These are phyloP conservation scores for Blastobasis adustella DNA, from an alignment of 2,888 invertebrate genomes.

Conservation along the genomic window DNA sequence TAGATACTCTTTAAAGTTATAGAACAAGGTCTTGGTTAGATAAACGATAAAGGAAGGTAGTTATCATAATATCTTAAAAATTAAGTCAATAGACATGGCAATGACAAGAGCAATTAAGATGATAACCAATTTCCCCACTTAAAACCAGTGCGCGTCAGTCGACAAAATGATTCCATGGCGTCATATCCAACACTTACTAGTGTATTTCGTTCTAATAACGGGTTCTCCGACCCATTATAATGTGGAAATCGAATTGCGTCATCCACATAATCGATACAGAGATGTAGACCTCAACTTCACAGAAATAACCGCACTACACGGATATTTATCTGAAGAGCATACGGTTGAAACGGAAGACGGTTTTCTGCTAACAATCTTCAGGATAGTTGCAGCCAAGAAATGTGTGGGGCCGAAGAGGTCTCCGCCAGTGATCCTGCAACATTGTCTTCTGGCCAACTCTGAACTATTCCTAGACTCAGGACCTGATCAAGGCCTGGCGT, in stretches of 20 bases:
- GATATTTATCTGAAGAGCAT: constrained; percentile 14
- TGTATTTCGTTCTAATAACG: too few species aligned
- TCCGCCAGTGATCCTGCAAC: constrained; percentile 17
- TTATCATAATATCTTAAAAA: too few species aligned
- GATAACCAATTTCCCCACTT: background rate
- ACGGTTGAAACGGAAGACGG: constrained; percentile 15
- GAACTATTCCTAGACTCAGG: constrained; percentile 15
- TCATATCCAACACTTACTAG: too few species aligned
- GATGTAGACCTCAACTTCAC: constrained; percentile 8
- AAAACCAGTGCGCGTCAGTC: background rate
- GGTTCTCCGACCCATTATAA: too few species aligned
- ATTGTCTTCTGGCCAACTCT: constrained; percentile 15
- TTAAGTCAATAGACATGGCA: too few species aligned
- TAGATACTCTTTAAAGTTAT: too few species aligned
- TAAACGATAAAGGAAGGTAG: too few species aligned
- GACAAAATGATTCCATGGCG: background rate
- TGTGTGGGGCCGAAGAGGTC: constrained; percentile 5
- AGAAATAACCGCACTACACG: constrained; percentile 5
- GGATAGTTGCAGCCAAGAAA: constrained; percentile 11
- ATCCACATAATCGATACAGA: background rate
- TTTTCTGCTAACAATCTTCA: constrained; percentile 14
- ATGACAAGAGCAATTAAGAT: too few species aligned
- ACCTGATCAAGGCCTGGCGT: constrained; percentile 13
- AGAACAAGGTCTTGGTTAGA: too few species aligned
- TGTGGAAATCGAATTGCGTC: too few species aligned